A percentile compares a stretch with the other conserved stretches of the same genome.
phyloP scores from a whole-genome alignment of 2,888 invertebrate genomes.

The Incurvaria masculella region DNA sequence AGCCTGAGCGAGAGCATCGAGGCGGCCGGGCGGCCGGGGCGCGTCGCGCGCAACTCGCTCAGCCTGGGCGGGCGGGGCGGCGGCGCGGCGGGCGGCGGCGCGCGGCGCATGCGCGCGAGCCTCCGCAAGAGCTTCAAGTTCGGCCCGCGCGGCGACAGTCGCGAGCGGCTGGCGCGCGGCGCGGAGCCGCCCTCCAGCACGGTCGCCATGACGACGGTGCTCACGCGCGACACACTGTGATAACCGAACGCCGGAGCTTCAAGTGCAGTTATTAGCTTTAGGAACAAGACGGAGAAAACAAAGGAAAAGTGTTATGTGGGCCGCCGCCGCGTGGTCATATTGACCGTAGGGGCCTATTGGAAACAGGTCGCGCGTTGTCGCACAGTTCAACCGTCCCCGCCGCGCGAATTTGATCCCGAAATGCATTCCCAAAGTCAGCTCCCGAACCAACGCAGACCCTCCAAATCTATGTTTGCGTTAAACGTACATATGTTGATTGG shows the following conservation, averaged over 20 bases:
- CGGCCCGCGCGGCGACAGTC: conserved; percentile 43
- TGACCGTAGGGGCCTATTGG: too few species aligned
- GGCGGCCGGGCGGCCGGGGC: conserved; percentile 12
- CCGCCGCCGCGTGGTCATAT: too few species aligned
- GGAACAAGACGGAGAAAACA: too few species aligned
- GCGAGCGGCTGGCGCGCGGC: conserved; percentile 58
- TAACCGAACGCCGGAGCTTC: conserved; percentile 17
- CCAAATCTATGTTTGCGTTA: too few species aligned
- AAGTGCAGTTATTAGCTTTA: too few species aligned
- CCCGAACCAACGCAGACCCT: too few species aligned
- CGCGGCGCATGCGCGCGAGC: conserved; percentile 42
- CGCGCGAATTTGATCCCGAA: too few species aligned
- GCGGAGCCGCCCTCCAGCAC: conserved; percentile 58
- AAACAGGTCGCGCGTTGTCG: too few species aligned
- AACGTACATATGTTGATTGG: too few species aligned
- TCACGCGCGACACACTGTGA: conserved; percentile 41
- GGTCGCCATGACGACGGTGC: conserved; percentile 41
- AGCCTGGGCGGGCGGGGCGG: neutral
- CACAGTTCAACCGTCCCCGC: too few species aligned
- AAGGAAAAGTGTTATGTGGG: too few species aligned
- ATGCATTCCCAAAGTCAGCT: too few species aligned
- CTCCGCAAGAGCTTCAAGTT: conserved; percentile 42
- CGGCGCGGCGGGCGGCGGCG: conserved; percentile 10
- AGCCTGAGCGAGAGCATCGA: conserved; percentile 44
- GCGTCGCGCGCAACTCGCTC: neutral